phyloP scores from a whole-genome alignment of 2,888 invertebrate genomes.

The Rhamnusium bicolor region DNA sequence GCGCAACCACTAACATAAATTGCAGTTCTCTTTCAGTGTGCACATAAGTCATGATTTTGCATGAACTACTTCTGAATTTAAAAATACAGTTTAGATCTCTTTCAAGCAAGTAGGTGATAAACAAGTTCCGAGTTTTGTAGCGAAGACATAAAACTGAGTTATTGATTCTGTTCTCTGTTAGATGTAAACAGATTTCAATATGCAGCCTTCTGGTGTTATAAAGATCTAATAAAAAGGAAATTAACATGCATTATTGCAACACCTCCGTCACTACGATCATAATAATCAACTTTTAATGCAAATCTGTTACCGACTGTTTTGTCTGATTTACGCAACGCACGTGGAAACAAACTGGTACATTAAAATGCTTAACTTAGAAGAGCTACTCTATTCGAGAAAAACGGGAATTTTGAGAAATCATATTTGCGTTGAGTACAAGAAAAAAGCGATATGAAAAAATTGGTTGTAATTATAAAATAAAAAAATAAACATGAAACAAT shows the following conservation, averaged over 20 bases:
- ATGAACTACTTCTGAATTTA: background rate
- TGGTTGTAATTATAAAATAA: too few relatives aligned
- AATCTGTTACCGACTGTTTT: background rate
- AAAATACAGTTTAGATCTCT: background rate
- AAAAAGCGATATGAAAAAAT: too few relatives aligned
- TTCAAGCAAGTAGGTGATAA: background rate
- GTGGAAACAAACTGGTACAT: background rate
- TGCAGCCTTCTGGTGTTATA: background rate
- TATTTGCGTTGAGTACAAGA: too few relatives aligned
- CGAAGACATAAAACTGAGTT: constrained; percentile 4
- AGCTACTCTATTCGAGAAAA: too few relatives aligned
- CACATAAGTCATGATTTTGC: too few relatives aligned
- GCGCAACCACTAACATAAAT: too few relatives aligned
- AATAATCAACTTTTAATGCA: background rate
- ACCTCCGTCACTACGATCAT: background rate
- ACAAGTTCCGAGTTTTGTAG: background rate
- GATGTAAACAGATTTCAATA: background rate
- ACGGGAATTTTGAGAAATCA: too few relatives aligned
- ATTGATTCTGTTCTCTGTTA: background rate
- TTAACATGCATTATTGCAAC: background rate
- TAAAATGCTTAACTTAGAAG: background rate
- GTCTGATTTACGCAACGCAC: background rate
- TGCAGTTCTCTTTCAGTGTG: too few relatives aligned
- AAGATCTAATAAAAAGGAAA: background rate
- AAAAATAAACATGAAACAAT: too few relatives aligned